These are phyloP conservation scores for Macrotus californicus DNA, from an alignment of 2,113 vertebrate genomes.

Conservation along the genomic window DNA sequence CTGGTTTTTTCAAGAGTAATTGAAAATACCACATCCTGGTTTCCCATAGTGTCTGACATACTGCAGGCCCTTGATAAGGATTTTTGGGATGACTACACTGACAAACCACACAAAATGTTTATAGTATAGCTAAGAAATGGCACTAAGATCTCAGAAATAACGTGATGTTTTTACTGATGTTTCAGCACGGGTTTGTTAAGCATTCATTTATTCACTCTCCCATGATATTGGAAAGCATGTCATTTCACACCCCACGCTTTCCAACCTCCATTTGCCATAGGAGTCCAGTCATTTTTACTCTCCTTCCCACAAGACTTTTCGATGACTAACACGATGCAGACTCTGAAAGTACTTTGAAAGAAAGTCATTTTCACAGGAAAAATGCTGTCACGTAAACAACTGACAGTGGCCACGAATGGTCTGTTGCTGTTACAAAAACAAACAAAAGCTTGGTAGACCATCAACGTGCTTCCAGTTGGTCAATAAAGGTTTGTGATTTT, in stretches of 20 bases:
- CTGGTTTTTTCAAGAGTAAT: neutral
- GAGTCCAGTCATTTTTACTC: neutral
- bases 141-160: neutral
- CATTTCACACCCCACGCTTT: neutral
- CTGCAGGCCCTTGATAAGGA: neutral
- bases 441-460: neutral
- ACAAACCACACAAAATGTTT: neutral
- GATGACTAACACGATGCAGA: neutral
- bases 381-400: slow-evolving; percentile 15
- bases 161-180: neutral
- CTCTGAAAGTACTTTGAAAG: slow-evolving; percentile 21
- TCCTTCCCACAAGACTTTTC: neutral
- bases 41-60: neutral
- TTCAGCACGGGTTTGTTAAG: neutral
- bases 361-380: neutral
- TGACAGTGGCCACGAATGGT: neutral
- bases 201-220: neutral
- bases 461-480: neutral
- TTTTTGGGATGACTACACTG: neutral
- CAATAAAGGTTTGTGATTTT: neutral
- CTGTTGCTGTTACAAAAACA: neutral
- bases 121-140: neutral
- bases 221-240: neutral
- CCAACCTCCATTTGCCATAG: neutral
- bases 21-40: neutral